Evolutionary conservation across 2,888 invertebrate species (phyloP).

Genomic region (Malthinus flaveolus): DNA sequence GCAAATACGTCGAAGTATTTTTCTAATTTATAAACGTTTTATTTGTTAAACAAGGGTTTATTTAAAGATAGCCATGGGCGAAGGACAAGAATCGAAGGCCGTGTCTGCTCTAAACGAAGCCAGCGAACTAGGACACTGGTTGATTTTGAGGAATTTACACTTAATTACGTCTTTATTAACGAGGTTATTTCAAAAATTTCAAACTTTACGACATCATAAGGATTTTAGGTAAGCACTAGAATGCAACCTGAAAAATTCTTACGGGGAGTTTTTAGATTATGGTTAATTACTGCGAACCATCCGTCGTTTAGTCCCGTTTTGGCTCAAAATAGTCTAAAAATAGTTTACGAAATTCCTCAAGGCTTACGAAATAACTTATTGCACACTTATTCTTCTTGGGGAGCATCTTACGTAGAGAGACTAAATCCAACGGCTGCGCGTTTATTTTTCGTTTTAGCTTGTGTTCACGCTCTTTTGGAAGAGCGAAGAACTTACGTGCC

Average conservation of each 20-base stretch:
- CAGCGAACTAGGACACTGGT: slow-evolving; percentile 69
- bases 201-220: slow-evolving; percentile 52
- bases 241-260: background rate
- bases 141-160: slow-evolving; percentile 82
- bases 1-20: slow-evolving; percentile 63
- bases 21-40: background rate
- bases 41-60: background rate
- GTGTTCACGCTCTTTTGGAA: slow-evolving; percentile 87
- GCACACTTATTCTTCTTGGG: slow-evolving; percentile 75
- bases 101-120: slow-evolving; percentile 62
- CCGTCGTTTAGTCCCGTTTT: slow-evolving; percentile 74
- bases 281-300: slow-evolving; percentile 86
- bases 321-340: slow-evolving; percentile 76
- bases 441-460: slow-evolving; percentile 77
- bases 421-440: slow-evolving; percentile 45
- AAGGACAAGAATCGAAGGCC: slow-evolving; percentile 72
- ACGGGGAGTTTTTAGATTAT: slow-evolving; percentile 59
- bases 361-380: slow-evolving; percentile 83
- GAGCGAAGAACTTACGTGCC: slow-evolving; percentile 92
- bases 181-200: slow-evolving; percentile 69
- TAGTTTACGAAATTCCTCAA: slow-evolving; percentile 82
- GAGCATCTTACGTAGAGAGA: slow-evolving; percentile 50
- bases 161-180: slow-evolving; percentile 73
- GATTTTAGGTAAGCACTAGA: slow-evolving; percentile 58
- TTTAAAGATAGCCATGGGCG: slow-evolving; percentile 74